These are phyloP conservation scores for Colaptes auratus DNA, from an alignment of 2,113 vertebrate species.

Conservation along the genomic window DNA sequence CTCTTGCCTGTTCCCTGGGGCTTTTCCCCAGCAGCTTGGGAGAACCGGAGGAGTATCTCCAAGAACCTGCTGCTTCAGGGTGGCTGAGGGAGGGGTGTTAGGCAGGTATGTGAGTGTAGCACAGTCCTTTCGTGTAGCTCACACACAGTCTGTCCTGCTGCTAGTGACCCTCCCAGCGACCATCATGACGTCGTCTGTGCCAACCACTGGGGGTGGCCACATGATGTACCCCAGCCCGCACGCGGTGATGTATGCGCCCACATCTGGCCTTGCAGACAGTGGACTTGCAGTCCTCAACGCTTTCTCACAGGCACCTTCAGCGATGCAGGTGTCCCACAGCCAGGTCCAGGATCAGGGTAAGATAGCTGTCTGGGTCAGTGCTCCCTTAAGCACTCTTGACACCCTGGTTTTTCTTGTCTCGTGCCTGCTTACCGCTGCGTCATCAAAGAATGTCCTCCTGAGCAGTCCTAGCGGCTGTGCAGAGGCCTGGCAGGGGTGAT, in stretches of 20 bases:
- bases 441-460: background rate
- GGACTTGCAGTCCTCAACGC: conserved; percentile 96
- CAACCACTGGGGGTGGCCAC: conserved; percentile 94
- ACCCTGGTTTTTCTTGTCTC: background rate
- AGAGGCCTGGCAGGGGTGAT: background rate
- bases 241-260: conserved; percentile 95
- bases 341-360: conserved; percentile 93
- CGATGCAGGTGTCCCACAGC: conserved; percentile 95
- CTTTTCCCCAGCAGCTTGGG: background rate
- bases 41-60: background rate
- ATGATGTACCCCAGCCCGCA: conserved; percentile 98
- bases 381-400: background rate
- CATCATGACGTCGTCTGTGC: conserved; percentile 95
- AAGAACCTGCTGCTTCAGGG: background rate
- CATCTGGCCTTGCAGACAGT: conserved; percentile 87
- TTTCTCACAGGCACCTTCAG: conserved; percentile 90
- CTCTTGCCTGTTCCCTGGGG: background rate
- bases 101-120: background rate
- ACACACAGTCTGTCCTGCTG: conserved; percentile 44
- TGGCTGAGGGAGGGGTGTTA: background rate
- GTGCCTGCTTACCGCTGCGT: rapidly evolving
- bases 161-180: conserved; percentile 94
- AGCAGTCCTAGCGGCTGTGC: background rate
- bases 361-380: background rate
- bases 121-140: background rate